These are phyloP conservation scores for Nannobrachium achirus DNA, from an alignment of 2,113 vertebrate genomes.

Conservation along the genomic window DNA sequence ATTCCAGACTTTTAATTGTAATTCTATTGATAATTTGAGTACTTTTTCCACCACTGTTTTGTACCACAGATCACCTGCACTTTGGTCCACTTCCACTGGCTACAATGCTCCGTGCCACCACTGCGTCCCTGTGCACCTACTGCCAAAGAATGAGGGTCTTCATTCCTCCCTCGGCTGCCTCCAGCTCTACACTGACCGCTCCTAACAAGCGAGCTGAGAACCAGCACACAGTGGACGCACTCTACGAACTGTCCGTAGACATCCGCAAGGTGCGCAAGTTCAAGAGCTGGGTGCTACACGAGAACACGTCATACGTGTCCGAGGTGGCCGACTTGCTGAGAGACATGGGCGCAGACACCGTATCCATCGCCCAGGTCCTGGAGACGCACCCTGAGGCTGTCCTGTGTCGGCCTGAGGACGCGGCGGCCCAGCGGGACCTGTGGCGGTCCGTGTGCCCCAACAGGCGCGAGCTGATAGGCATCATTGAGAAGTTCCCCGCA, in stretches of 20 bases:
- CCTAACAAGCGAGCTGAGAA: slow-evolving; percentile 45
- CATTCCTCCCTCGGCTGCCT: slow-evolving; percentile 13
- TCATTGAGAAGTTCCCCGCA: slow-evolving; percentile 61
- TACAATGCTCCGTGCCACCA: slow-evolving; percentile 54
- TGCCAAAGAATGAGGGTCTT: slow-evolving; percentile 55
- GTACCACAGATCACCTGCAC: too few species aligned
- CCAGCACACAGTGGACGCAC: slow-evolving; percentile 52
- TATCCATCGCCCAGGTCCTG: slow-evolving; percentile 38
- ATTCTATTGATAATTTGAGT: too few species aligned
- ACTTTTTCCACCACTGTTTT: too few species aligned
- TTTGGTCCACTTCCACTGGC: background rate
- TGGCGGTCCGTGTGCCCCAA: slow-evolving; percentile 57
- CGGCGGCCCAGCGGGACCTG: slow-evolving; percentile 51
- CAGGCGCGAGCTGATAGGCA: slow-evolving; percentile 41
- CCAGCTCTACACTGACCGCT: background rate
- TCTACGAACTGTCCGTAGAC: slow-evolving; percentile 61
- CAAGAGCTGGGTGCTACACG: slow-evolving; percentile 60
- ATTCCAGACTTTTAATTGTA: too few species aligned
- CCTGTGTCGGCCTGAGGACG: slow-evolving; percentile 55
- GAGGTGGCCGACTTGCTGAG: slow-evolving; percentile 49
- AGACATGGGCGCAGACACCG: slow-evolving; percentile 48
- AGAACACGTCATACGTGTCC: slow-evolving; percentile 39
- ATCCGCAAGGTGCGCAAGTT: slow-evolving; percentile 53
- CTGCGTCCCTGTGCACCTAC: slow-evolving; percentile 48
- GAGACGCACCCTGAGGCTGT: slow-evolving; percentile 61